phyloP scores from a whole-genome alignment of 2,113 vertebrate genomes.

The Solea solea region DNA sequence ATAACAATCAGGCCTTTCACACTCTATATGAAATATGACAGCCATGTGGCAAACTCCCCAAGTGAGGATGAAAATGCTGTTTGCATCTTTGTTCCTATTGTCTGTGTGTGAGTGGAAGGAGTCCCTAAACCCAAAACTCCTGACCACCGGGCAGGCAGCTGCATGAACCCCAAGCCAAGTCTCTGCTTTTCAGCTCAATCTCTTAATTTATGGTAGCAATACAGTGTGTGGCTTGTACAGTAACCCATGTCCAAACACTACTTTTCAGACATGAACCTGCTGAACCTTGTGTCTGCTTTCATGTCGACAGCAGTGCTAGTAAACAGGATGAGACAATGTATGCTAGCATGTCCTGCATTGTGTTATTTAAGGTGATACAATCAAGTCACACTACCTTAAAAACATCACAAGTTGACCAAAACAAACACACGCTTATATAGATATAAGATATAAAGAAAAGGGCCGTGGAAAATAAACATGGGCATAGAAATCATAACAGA shows the following conservation, averaged over 20 bases:
- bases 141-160: slow-evolving; percentile 24
- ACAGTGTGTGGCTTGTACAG: slow-evolving; percentile 26
- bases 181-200: neutral
- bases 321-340: too few species aligned
- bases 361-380: too few species aligned
- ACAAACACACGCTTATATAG: too few species aligned
- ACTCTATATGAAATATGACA: too few species aligned
- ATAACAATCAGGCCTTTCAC: neutral
- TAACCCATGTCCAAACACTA: slow-evolving; percentile 5
- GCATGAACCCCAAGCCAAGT: slow-evolving; percentile 11
- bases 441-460: too few species aligned
- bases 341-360: too few species aligned
- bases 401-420: too few species aligned
- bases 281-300: neutral
- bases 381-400: too few species aligned
- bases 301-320: neutral
- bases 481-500: too few species aligned
- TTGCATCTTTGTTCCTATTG: slow-evolving; percentile 51
- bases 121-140: slow-evolving; percentile 43
- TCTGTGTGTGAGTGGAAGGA: slow-evolving; percentile 63
- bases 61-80: slow-evolving; percentile 47
- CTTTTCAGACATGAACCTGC: neutral
- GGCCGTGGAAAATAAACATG: too few species aligned
- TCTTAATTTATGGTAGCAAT: slow-evolving; percentile 20
- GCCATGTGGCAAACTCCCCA: neutral